These are phyloP conservation scores for Crossoptilon crossoptilon DNA, from an alignment of 2,797 vertebrate genomes.

Conservation along the genomic window DNA sequence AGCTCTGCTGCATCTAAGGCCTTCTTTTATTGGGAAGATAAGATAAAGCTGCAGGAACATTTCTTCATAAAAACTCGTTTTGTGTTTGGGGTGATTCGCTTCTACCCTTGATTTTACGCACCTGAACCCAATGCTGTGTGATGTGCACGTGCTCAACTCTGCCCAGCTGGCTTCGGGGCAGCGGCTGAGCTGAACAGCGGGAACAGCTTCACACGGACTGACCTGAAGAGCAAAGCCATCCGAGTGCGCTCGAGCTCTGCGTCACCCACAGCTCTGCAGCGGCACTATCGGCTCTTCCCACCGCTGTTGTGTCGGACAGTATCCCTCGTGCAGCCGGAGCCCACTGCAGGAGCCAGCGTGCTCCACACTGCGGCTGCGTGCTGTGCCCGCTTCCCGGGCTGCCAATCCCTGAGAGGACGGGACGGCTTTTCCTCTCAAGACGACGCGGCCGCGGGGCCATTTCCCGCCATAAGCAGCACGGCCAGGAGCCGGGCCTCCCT, in stretches of 20 bases:
- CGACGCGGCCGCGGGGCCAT: background rate
- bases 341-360: too few species aligned
- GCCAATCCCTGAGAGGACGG: background rate
- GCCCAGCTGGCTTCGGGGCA: background rate
- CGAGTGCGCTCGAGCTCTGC: background rate
- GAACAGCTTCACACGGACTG: background rate
- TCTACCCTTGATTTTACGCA: background rate
- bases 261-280: background rate
- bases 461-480: rapidly evolving
- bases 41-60: background rate
- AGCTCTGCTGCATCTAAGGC: background rate
- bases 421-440: rapidly evolving
- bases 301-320: background rate
- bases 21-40: background rate
- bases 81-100: background rate
- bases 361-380: too few species aligned
- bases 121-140: background rate
- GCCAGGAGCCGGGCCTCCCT: background rate
- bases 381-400: background rate
- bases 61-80: background rate
- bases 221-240: background rate
- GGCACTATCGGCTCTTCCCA: background rate
- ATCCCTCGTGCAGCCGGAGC: background rate
- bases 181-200: background rate
- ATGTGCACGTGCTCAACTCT: background rate